Evolutionary conservation across 2,113 vertebrate species (phyloP).

Genomic region (Cairina moschata): DNA sequence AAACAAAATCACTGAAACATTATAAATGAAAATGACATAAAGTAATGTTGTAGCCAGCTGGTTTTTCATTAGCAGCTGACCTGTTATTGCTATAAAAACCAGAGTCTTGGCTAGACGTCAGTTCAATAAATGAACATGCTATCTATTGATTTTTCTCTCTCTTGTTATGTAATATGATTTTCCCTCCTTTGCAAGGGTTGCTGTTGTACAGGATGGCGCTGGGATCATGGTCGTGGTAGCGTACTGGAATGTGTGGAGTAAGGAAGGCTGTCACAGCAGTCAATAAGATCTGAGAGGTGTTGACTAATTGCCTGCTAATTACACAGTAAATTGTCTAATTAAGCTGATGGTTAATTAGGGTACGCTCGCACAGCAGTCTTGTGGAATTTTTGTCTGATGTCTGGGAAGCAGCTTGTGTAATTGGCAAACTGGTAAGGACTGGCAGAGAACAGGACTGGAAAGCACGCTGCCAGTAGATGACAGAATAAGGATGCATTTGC

Average conservation of each 20-base stretch:
- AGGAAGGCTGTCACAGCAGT: conserved; percentile 92
- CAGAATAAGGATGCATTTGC: conserved; percentile 78
- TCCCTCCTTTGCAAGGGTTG: conserved; percentile 48
- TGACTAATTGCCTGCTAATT: conserved; percentile 97
- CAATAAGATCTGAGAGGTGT: conserved; percentile 91
- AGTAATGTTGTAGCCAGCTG: not conserved
- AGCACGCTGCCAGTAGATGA: conserved; percentile 78
- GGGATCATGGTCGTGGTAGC: conserved; percentile 76
- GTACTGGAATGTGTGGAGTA: conserved; percentile 83
- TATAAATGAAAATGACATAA: not conserved
- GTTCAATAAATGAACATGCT: conserved; percentile 72
- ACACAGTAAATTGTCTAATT: conserved; percentile 98
- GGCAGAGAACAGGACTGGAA: conserved; percentile 81
- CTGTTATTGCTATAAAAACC: not conserved
- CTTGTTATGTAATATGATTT: conserved; percentile 72
- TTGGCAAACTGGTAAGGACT: conserved; percentile 89
- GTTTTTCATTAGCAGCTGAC: conserved; percentile 26
- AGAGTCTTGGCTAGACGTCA: conserved; percentile 57
- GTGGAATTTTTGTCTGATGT: conserved; percentile 89
- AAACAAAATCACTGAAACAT: not conserved
- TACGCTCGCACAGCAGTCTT: conserved; percentile 91
- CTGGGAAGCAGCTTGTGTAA: conserved; percentile 90
- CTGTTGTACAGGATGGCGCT: conserved; percentile 28
- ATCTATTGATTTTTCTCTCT: conserved; percentile 70
- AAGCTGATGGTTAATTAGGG: conserved; percentile 95